phyloP scores from a whole-genome alignment of 2,888 invertebrate genomes.

The Pachliopta kotzebuea region DNA sequence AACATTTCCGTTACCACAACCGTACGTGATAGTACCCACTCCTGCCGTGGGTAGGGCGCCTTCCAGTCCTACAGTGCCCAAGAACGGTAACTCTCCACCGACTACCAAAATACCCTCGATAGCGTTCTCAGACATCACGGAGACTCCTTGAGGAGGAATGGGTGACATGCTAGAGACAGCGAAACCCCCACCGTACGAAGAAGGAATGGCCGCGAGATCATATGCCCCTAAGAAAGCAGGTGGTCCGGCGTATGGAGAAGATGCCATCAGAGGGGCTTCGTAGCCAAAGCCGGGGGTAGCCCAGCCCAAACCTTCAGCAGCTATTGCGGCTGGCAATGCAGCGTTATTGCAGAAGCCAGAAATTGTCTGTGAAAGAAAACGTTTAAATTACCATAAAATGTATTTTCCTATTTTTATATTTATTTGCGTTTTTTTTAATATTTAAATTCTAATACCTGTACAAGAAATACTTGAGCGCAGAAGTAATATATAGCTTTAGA shows the following conservation, averaged over 20 bases:
- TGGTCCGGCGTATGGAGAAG: constrained; percentile 7
- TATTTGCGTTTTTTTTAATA: neutral
- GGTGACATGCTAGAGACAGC: constrained; percentile 42
- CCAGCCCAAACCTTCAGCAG: constrained; percentile 8
- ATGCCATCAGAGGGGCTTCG: constrained; percentile 18
- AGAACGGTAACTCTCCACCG: constrained; percentile 40
- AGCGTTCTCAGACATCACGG: constrained; percentile 41
- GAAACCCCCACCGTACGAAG: constrained; percentile 36
- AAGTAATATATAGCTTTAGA: constrained; percentile 26
- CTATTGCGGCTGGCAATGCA: neutral
- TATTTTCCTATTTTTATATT: neutral
- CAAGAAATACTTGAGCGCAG: constrained; percentile 33
- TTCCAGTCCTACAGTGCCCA: constrained; percentile 44
- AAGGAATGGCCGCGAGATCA: constrained; percentile 30
- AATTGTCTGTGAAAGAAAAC: constrained; percentile 22
- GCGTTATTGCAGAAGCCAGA: constrained; percentile 14
- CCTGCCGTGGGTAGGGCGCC: constrained; percentile 44
- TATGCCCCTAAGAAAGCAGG: constrained; percentile 5
- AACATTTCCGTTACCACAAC: constrained; percentile 33
- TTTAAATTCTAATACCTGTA: neutral
- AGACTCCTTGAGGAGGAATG: constrained; percentile 38
- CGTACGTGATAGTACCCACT: constrained; percentile 41
- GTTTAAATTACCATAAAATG: neutral
- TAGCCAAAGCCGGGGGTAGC: constrained; percentile 2
- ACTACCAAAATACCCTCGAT: constrained; percentile 36